phyloP scores from a whole-genome alignment of 2,113 vertebrate species.

The Trachemys scripta region DNA sequence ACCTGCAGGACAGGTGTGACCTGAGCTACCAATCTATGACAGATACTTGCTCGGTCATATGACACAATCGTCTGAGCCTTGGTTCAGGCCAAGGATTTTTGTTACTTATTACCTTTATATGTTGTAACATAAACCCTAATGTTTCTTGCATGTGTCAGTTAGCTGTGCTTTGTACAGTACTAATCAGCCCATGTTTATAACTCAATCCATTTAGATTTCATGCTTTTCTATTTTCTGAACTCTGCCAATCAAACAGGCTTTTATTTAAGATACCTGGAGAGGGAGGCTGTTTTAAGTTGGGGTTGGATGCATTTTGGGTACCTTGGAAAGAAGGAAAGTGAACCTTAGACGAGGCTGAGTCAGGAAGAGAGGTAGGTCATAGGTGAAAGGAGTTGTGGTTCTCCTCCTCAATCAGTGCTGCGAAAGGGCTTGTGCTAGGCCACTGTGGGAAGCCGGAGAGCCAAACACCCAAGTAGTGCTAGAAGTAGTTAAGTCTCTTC shows the following conservation, averaged over 20 bases:
- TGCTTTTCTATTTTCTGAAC: neutral
- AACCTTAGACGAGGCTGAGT: neutral
- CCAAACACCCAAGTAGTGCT: rapidly evolving
- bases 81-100: neutral
- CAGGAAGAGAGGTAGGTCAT: neutral
- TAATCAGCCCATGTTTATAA: neutral
- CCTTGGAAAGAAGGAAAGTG: rapidly evolving
- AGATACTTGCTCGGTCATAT: neutral
- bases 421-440: neutral
- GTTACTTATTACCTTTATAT: neutral
- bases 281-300: neutral
- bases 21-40: neutral
- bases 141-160: neutral
- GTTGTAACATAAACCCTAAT: neutral
- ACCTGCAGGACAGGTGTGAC: neutral
- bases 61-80: neutral
- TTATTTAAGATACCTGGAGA: neutral
- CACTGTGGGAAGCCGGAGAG: neutral
- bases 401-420: neutral
- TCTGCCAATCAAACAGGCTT: neutral
- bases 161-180: neutral
- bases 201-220: neutral
- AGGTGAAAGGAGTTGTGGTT: neutral
- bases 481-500: neutral
- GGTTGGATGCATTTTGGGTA: neutral